Conservation (phyloP, 2,113 vertebrate species). For the Dolichotis patagonum region DNA sequence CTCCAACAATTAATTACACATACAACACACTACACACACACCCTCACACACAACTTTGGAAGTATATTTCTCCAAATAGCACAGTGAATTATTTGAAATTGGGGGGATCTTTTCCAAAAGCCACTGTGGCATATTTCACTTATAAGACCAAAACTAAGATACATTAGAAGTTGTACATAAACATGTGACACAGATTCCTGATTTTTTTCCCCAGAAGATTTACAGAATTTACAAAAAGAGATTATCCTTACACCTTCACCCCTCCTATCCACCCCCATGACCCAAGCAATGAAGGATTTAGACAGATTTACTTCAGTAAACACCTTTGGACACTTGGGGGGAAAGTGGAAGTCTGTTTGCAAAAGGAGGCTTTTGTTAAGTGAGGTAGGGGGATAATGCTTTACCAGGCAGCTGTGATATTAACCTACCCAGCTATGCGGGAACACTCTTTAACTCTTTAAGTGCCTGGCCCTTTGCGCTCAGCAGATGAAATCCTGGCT, state of each 20-base stretch:
- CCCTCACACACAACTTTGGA: slow-evolving; percentile 56
- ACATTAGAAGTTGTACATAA: slow-evolving; percentile 90
- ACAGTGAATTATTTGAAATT: slow-evolving; percentile 79
- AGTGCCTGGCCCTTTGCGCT: slow-evolving; percentile 77
- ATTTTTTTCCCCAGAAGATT: slow-evolving; percentile 91
- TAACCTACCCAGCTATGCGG: slow-evolving; percentile 91
- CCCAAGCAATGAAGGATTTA: slow-evolving; percentile 95
- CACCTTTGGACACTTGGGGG: slow-evolving; percentile 96
- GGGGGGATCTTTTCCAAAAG: slow-evolving; percentile 70
- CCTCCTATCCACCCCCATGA: slow-evolving; percentile 89
- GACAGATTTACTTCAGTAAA: slow-evolving; percentile 99
- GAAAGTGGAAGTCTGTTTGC: slow-evolving; percentile 94
- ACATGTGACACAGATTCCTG: slow-evolving; percentile 97
- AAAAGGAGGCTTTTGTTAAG: slow-evolving; percentile 96
- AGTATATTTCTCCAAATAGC: slow-evolving; percentile 46
- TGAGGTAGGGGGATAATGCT: slow-evolving; percentile 93
- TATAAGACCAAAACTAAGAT: slow-evolving; percentile 82
- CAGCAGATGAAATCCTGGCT: slow-evolving; percentile 78
- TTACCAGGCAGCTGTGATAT: slow-evolving; percentile 96
- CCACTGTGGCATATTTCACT: slow-evolving; percentile 78
- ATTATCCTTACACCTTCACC: slow-evolving; percentile 96
- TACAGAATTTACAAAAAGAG: slow-evolving; percentile 94
- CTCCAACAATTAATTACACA: slow-evolving; percentile 83
- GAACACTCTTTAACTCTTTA: slow-evolving; percentile 91
- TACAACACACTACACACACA: slow-evolving; percentile 24